phyloP scores from a whole-genome alignment of 2,888 invertebrate genomes.

The Idaea dimidiata region DNA sequence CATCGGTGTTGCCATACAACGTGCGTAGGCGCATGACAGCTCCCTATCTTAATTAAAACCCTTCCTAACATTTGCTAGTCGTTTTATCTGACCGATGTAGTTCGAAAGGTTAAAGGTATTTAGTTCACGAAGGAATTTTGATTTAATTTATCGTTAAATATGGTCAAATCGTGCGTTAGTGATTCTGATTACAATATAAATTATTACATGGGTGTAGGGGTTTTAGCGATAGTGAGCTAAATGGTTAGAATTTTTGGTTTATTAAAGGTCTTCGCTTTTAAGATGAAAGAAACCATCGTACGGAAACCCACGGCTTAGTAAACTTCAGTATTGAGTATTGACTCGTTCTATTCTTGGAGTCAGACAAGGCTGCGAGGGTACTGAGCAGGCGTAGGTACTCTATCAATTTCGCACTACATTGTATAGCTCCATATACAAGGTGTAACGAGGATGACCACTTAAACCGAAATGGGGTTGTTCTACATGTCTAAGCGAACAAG shows the following conservation, averaged over 20 bases:
- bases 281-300: background rate
- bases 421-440: no score
- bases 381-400: no score
- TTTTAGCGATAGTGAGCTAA: background rate
- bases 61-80: constrained; percentile 53
- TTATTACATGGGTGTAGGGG: background rate
- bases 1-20: constrained; percentile 30
- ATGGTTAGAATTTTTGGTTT: background rate
- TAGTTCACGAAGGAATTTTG: constrained; percentile 46
- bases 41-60: constrained; percentile 63
- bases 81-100: constrained; percentile 24
- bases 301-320: background rate
- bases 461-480: no score
- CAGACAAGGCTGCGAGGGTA: no score
- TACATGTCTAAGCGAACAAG: no score
- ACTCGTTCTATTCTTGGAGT: no score
- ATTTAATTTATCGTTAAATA: constrained; percentile 48
- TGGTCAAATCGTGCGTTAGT: constrained; percentile 45
- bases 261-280: background rate
- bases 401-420: no score
- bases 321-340: background rate
- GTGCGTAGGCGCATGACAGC: constrained; percentile 46
- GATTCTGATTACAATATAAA: constrained; percentile 27
- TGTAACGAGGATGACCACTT: no score
- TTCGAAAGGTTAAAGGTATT: constrained; percentile 59